Percentiles rank a stretch among this genome's conserved stretches.
Evolutionary conservation across 2,888 invertebrate genomes (phyloP).

Genomic region (Zygaena filipendulae): DNA sequence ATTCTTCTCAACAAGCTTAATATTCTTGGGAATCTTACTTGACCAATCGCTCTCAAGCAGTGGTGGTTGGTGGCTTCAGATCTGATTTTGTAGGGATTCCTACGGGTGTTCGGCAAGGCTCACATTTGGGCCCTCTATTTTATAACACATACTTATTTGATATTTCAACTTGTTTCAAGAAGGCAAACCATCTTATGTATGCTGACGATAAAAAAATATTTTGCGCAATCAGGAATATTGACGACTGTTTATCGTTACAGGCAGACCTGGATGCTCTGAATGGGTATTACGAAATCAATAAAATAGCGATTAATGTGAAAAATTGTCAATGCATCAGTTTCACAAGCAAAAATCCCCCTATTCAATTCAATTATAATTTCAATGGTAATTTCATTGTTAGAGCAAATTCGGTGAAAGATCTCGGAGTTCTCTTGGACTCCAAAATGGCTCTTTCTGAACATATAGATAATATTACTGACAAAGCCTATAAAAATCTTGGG

Average conservation of each 20-base stretch:
- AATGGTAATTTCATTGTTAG: not conserved
- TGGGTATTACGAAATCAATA: slow-evolving; percentile 1
- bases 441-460: slow-evolving; percentile 5
- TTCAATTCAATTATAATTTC: slow-evolving; percentile 1
- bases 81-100: slow-evolving; percentile 1
- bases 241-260: slow-evolving; percentile 3
- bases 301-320: slow-evolving; percentile 3
- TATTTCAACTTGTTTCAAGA: not conserved
- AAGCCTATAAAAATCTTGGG: slow-evolving; percentile 6
- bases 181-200: slow-evolving; percentile 1
- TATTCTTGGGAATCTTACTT: slow-evolving; percentile 9
- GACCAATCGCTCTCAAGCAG: slow-evolving; percentile 6
- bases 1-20: slow-evolving; percentile 10
- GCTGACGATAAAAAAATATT: slow-evolving; percentile 7
- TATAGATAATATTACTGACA: slow-evolving; percentile 1
- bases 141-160: slow-evolving; percentile 5
- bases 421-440: slow-evolving; percentile 5
- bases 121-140: slow-evolving; percentile 2
- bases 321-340: slow-evolving; percentile 6
- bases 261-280: not conserved
- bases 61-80: slow-evolving; percentile 4
- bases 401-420: slow-evolving; percentile 1
- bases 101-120: slow-evolving; percentile 5
- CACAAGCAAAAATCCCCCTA: slow-evolving; percentile 4
- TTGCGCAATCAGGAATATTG: not conserved